These are phyloP conservation scores for Charanyca ferruginea DNA, from an alignment of 2,888 invertebrate genomes.

Conservation along the genomic window DNA sequence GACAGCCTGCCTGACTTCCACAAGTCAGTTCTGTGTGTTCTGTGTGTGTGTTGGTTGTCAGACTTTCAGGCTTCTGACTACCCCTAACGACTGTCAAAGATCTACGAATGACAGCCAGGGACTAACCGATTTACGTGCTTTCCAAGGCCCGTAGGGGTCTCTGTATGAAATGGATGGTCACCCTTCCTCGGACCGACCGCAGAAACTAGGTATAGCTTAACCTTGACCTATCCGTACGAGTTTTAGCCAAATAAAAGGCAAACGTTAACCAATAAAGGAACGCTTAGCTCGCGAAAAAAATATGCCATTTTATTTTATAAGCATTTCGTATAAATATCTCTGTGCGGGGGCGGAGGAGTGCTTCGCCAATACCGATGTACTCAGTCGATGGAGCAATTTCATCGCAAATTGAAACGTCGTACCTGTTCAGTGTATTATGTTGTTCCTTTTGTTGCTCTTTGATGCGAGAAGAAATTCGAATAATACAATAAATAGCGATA, in stretches of 20 bases:
- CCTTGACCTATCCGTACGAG: no score
- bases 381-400: conserved; percentile 72
- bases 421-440: conserved; percentile 62
- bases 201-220: no score
- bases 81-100: no score
- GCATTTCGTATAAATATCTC: conserved; percentile 65
- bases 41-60: no score
- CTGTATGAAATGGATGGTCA: no score
- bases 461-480: conserved; percentile 77
- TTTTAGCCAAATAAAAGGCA: conserved; percentile 54
- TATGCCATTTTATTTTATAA: conserved; percentile 62
- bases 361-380: conserved; percentile 66
- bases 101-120: no score
- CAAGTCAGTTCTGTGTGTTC: no score
- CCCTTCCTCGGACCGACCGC: no score
- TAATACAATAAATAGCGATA: conserved; percentile 79
- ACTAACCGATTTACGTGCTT: no score
- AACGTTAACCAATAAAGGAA: conserved; percentile 29
- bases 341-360: conserved; percentile 46
- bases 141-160: no score
- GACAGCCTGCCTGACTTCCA: no score
- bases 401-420: conserved; percentile 72
- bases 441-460: conserved; percentile 77
- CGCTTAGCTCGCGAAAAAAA: conserved; percentile 44
- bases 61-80: no score